phyloP scores from a whole-genome alignment of 2,113 vertebrate species.

The Caloenas nicobarica region DNA sequence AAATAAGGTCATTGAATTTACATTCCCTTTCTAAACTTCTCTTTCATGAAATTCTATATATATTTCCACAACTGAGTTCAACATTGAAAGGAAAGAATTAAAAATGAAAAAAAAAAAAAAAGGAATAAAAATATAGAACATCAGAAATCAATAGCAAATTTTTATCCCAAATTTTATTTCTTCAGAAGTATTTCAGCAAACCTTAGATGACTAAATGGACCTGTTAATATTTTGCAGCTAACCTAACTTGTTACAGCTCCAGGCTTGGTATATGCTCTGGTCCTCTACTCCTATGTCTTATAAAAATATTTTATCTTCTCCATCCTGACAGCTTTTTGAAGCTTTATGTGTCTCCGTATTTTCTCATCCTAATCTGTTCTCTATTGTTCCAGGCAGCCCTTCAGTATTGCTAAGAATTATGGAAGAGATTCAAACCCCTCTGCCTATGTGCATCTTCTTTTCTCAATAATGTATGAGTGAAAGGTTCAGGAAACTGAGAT shows the following conservation, averaged over 20 bases:
- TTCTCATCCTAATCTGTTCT: neutral
- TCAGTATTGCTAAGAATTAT: neutral
- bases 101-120: accelerated
- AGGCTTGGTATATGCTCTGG: neutral
- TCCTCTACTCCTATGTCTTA: neutral
- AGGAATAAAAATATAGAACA: neutral
- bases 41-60: neutral
- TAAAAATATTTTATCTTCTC: neutral
- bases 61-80: neutral
- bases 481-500: neutral
- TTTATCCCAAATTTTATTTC: neutral
- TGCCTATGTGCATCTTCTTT: neutral
- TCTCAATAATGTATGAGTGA: neutral
- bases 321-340: neutral
- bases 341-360: neutral
- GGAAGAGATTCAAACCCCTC: neutral
- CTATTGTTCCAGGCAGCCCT: neutral
- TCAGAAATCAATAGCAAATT: neutral
- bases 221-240: neutral
- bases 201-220: neutral
- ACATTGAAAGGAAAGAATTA: neutral
- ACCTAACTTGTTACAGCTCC: neutral
- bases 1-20: neutral
- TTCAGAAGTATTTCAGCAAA: neutral
- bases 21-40: neutral